phyloP scores from a whole-genome alignment of 2,113 vertebrate genomes.

The Bettongia penicillata region DNA sequence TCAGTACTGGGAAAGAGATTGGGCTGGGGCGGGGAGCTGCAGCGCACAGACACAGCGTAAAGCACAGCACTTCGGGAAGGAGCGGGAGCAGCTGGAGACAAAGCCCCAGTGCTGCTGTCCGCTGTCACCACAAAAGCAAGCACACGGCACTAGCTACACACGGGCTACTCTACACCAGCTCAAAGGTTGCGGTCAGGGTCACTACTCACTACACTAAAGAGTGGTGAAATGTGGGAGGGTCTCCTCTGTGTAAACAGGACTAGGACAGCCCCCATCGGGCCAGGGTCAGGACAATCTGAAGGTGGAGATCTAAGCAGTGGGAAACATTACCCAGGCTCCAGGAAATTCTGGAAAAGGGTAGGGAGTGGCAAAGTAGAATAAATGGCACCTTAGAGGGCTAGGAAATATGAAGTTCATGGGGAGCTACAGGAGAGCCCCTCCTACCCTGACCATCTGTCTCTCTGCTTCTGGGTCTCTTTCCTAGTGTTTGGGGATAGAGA shows the following conservation, averaged over 20 bases:
- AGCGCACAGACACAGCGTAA: slow-evolving; percentile 76
- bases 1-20: slow-evolving; percentile 60
- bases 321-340: slow-evolving; percentile 72
- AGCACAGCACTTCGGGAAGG: slow-evolving; percentile 72
- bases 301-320: slow-evolving; percentile 73
- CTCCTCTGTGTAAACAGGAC: slow-evolving; percentile 59
- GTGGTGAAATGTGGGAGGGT: background rate
- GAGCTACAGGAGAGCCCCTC: slow-evolving; percentile 22
- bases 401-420: slow-evolving; percentile 12
- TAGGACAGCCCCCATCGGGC: slow-evolving; percentile 59
- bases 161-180: slow-evolving; percentile 84
- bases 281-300: background rate
- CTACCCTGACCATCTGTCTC: slow-evolving; percentile 30
- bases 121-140: slow-evolving; percentile 61
- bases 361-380: slow-evolving; percentile 61
- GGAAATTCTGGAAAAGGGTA: slow-evolving; percentile 56
- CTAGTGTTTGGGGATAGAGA: slow-evolving; percentile 10
- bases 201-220: slow-evolving; percentile 60
- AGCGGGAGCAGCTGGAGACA: slow-evolving; percentile 28
- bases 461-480: slow-evolving; percentile 38
- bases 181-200: slow-evolving; percentile 56
- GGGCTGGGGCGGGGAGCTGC: slow-evolving; percentile 49
- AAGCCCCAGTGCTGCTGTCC: slow-evolving; percentile 63
- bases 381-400: slow-evolving; percentile 70
- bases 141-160: slow-evolving; percentile 86